These are phyloP conservation scores for Cervus canadensis DNA, from an alignment of 2,113 vertebrate species.

Conservation along the genomic window DNA sequence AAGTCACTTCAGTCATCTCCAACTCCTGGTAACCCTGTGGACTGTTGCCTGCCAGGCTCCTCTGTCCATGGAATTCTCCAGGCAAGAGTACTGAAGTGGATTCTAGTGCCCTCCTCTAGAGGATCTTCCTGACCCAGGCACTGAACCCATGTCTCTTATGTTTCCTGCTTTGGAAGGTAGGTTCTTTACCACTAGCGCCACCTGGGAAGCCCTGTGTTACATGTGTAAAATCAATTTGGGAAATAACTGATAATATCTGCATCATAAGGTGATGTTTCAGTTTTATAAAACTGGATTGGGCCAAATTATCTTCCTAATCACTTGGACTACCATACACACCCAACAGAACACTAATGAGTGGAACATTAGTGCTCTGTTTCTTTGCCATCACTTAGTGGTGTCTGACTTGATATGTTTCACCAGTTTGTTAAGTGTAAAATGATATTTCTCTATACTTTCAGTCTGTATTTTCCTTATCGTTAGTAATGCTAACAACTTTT, in stretches of 20 bases:
- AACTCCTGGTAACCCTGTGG: not conserved
- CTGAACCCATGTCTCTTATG: not conserved
- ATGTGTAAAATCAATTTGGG: not conserved
- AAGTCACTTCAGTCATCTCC: not conserved
- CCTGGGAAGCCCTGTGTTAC: not conserved
- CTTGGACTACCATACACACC: not conserved
- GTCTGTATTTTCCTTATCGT: not conserved
- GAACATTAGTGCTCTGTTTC: not conserved
- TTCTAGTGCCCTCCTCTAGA: not conserved
- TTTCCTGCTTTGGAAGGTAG: not conserved
- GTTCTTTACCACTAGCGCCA: not conserved
- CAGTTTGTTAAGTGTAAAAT: not conserved
- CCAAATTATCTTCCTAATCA: not conserved
- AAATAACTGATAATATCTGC: not conserved
- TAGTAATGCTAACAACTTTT: not conserved
- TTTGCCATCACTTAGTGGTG: not conserved
- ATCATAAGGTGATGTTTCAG: not conserved
- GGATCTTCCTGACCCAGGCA: rapidly evolving
- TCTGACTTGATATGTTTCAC: not conserved
- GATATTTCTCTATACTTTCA: not conserved
- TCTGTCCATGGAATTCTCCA: not conserved
- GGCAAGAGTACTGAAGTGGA: not conserved
- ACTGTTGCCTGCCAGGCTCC: not conserved
- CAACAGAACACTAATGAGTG: not conserved
- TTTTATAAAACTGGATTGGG: not conserved